Evolutionary conservation across 2,113 vertebrate genomes (phyloP).

Genomic region (Dipodomys spectabilis): DNA sequence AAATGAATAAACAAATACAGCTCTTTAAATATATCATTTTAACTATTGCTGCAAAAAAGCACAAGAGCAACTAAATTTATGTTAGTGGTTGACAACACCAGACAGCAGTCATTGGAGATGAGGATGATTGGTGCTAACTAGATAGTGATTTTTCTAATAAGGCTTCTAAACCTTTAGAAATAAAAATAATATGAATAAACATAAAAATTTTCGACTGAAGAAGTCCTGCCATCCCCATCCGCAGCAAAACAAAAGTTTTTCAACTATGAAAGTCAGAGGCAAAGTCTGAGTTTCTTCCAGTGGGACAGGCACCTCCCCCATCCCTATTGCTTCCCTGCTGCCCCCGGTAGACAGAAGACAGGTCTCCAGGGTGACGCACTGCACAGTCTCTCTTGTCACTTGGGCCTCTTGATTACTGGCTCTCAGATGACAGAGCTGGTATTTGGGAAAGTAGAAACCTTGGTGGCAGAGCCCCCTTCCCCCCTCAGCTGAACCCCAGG

Average conservation of each 20-base stretch:
- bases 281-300: not conserved
- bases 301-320: fast-evolving
- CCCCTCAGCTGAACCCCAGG: not conserved
- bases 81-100: not conserved
- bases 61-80: not conserved
- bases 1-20: not conserved
- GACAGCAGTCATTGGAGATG: not conserved
- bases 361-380: not conserved
- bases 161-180: not conserved
- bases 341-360: not conserved
- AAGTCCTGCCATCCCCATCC: not conserved
- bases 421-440: constrained; percentile 19
- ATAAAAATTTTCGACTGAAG: not conserved
- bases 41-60: not conserved
- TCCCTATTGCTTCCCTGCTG: not conserved
- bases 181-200: not conserved
- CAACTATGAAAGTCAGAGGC: not conserved
- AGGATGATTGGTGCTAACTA: not conserved
- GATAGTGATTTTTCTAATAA: not conserved
- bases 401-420: constrained; percentile 64
- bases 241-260: not conserved
- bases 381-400: constrained; percentile 3
- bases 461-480: no score
- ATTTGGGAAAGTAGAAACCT: constrained; percentile 70
- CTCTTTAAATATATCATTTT: not conserved